Conservation (phyloP, 35 echinoderm and acorn worm species). For the Lytechinus variegatus region DNA sequence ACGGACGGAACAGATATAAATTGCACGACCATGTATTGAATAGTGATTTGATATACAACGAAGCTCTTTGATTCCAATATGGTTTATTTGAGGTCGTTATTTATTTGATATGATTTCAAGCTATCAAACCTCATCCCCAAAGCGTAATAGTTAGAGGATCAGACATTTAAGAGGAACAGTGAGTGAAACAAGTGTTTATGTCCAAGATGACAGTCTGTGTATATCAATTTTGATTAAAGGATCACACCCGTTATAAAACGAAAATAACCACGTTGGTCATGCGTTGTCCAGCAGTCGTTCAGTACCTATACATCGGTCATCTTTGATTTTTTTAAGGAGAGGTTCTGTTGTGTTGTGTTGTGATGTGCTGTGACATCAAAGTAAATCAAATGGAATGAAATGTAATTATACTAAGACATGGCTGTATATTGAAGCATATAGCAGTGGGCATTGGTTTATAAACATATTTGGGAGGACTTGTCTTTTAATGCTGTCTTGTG, state of each 20-base stretch:
- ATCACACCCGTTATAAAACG: neutral
- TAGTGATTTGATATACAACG: too few relatives aligned
- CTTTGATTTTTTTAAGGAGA: neutral
- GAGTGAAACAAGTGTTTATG: neutral
- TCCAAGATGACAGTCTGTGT: constrained; percentile 1
- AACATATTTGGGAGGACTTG: neutral
- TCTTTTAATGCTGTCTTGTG: neutral
- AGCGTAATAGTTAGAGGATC: neutral
- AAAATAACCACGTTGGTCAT: neutral
- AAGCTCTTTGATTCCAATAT: neutral
- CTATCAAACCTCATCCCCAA: neutral
- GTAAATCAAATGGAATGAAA: neutral
- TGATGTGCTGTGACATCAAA: neutral
- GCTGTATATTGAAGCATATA: neutral
- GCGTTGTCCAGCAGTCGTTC: neutral
- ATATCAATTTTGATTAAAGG: neutral
- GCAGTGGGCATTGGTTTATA: neutral
- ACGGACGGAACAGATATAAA: neutral
- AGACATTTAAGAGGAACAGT: neutral
- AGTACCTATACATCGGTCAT: neutral
- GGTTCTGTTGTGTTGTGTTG: neutral
- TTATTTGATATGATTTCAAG: neutral
- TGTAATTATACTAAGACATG: neutral
- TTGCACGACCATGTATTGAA: neutral
- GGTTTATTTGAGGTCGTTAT: neutral